These are phyloP conservation scores for Cephonodes hylas DNA, from an alignment of 2,888 invertebrate genomes.

Conservation along the genomic window DNA sequence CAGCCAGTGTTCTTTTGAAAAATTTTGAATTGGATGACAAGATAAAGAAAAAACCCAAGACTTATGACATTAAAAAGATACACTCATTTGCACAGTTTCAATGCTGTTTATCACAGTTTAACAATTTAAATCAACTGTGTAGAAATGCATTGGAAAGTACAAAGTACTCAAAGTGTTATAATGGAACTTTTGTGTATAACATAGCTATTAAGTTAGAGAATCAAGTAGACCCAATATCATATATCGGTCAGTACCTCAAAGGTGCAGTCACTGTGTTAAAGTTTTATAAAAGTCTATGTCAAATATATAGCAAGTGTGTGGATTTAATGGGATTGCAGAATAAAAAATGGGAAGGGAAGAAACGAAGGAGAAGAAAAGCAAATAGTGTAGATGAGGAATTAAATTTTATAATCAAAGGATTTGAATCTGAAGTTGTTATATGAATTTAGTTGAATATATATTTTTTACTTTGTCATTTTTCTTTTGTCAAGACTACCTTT, in stretches of 20 bases:
- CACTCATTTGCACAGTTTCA: conserved; percentile 86
- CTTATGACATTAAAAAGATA: conserved; percentile 79
- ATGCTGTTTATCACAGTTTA: conserved; percentile 80
- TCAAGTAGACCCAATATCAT: conserved; percentile 76
- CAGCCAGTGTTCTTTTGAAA: conserved; percentile 79
- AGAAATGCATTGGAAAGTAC: conserved; percentile 80
- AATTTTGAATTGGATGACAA: conserved; percentile 82
- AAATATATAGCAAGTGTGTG: conserved; percentile 42
- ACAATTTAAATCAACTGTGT: conserved; percentile 84
- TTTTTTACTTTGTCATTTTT: background rate
- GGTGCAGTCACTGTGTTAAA: conserved; percentile 56
- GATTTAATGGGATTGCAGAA: conserved; percentile 50
- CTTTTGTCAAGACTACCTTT: background rate
- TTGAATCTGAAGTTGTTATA: conserved; percentile 64
- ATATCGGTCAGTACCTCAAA: conserved; percentile 74
- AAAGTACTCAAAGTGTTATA: conserved; percentile 83
- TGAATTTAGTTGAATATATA: conserved; percentile 13
- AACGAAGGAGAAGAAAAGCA: conserved; percentile 45
- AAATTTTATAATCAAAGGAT: conserved; percentile 61
- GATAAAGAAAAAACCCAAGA: conserved; percentile 74
- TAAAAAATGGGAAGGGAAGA: conserved; percentile 43
- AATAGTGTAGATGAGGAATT: conserved; percentile 46
- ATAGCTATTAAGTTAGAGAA: conserved; percentile 82
- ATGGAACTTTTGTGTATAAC: conserved; percentile 90
- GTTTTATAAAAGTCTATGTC: conserved; percentile 61